Base-by-base conservation (phyloP, 2,888 invertebrate genomes). In the Diplazon laetatorius region DNA sequence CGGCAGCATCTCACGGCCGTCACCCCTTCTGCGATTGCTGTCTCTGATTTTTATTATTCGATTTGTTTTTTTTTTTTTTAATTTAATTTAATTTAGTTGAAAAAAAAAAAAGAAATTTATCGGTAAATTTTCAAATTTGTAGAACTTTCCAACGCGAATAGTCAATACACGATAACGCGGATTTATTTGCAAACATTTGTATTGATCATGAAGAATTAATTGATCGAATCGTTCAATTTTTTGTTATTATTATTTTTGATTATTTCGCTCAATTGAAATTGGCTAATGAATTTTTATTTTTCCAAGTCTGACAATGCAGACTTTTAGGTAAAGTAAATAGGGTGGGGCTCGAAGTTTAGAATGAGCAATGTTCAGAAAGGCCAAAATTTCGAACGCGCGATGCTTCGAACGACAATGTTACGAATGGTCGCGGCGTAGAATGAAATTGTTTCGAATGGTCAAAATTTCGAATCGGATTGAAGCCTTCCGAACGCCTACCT, bases 1-100 rank as follows among this genome's bases (percentile, higher is more conserved):
- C 82, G 94, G 94, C 81, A 94, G 93, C 93, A 96, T 96, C 87
- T 96, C 96, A 52, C 96, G 92, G 1, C 96, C 96, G 86, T 96
- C 96, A 10, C 96, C 96, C 91, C 93, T 88, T 92, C 93, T 88
- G 87, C 93, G 87, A 92, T 93, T 89, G 87, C 94, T 92, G 91
- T 80, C 93, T 91, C 87, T 93, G 92, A 82, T 92, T 92, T 86
- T 55, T 75, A 73, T 75, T 71, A 78, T 65, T 68, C 48, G 9
- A 66, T 55, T 69, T 62, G 37, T 46, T 62, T 52, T 59, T 59
- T 18, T 30, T 30, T 30, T 30, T 30, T 30, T 30, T 30, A 30
- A 30, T 30, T 30, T 6, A 30, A 30, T 30, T 30, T n/a, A n/a
- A n/a, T n/a, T n/a, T n/a, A n/a, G n/a, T n/a, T n/a, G n/a, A n/a